Percentiles rank a stretch among this genome's conserved stretches.
phyloP scores from a whole-genome alignment of 2,888 invertebrate genomes.

The Drosophila histrio region DNA sequence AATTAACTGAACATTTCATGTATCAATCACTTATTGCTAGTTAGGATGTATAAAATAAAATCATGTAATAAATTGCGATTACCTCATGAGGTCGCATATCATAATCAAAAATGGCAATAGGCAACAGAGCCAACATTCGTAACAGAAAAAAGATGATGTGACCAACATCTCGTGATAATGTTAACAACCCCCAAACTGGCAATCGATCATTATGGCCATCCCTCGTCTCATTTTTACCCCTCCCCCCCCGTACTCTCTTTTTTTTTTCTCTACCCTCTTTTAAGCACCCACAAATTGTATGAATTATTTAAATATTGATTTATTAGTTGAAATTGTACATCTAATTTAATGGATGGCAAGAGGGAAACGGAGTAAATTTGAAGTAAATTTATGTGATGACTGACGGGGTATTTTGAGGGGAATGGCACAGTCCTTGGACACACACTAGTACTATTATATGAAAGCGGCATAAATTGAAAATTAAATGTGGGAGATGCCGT shows the following conservation, averaged over 20 bases:
- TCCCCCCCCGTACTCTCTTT: not conserved
- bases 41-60: not conserved
- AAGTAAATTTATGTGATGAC: slow-evolving; percentile 42
- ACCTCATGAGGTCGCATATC: slow-evolving; percentile 6
- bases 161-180: slow-evolving; percentile 18
- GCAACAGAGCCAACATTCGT: not conserved
- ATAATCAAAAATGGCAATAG: slow-evolving; percentile 36
- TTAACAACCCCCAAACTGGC: slow-evolving; percentile 41
- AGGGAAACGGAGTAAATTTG: slow-evolving; percentile 12
- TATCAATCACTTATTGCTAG: not conserved
- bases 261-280: not conserved
- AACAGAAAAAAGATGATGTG: not conserved
- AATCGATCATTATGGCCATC: slow-evolving; percentile 61
- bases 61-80: slow-evolving; percentile 8
- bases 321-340: slow-evolving; percentile 66
- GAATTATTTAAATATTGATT: slow-evolving; percentile 76
- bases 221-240: not conserved
- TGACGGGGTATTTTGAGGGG: not conserved
- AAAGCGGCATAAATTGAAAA: slow-evolving; percentile 59
- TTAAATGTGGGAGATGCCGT: slow-evolving; percentile 47
- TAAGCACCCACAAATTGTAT: slow-evolving; percentile 52
- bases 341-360: slow-evolving; percentile 51
- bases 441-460: not conserved
- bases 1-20: not conserved
- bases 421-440: not conserved